phyloP scores from a whole-genome alignment of 2,797 vertebrate genomes.

The Enteromius afrohamiltoni region DNA sequence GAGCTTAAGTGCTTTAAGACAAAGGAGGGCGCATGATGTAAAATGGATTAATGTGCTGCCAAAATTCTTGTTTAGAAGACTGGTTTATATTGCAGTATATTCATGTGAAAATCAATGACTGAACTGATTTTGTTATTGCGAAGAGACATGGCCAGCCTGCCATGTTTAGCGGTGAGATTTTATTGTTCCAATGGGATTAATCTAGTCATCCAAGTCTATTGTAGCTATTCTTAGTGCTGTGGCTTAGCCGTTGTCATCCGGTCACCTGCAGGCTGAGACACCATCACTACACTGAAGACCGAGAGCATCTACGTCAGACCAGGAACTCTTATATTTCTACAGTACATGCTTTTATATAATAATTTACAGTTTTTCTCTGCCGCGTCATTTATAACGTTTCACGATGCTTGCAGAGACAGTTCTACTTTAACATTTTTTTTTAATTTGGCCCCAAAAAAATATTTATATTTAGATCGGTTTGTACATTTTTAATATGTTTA shows the following conservation, averaged over 20 bases:
- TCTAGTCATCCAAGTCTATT: slow-evolving; percentile 45
- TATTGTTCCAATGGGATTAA: slow-evolving; percentile 54
- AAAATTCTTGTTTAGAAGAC: not conserved
- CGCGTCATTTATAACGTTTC: not conserved
- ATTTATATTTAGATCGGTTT: not conserved
- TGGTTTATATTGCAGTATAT: not conserved
- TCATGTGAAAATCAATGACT: not conserved
- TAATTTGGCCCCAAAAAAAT: not conserved
- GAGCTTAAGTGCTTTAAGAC: not conserved
- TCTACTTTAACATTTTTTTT: not conserved
- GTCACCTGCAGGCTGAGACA: slow-evolving; percentile 18
- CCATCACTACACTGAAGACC: slow-evolving; percentile 16
- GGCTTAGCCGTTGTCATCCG: slow-evolving; percentile 42
- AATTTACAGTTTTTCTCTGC: not conserved
- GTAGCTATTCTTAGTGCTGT: slow-evolving; percentile 49
- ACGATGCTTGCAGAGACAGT: not conserved
- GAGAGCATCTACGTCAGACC: not conserved
- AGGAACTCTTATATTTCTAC: not conserved
- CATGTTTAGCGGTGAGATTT: slow-evolving; percentile 34
- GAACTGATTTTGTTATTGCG: slow-evolving; percentile 30
- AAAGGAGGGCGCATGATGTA: not conserved
- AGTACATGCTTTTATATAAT: not conserved
- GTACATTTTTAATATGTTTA: not conserved
- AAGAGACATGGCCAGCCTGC: slow-evolving; percentile 15
- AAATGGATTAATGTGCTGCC: not conserved